phyloP scores from a whole-genome alignment of 2,113 vertebrate genomes.

The Haliaeetus leucogaster region DNA sequence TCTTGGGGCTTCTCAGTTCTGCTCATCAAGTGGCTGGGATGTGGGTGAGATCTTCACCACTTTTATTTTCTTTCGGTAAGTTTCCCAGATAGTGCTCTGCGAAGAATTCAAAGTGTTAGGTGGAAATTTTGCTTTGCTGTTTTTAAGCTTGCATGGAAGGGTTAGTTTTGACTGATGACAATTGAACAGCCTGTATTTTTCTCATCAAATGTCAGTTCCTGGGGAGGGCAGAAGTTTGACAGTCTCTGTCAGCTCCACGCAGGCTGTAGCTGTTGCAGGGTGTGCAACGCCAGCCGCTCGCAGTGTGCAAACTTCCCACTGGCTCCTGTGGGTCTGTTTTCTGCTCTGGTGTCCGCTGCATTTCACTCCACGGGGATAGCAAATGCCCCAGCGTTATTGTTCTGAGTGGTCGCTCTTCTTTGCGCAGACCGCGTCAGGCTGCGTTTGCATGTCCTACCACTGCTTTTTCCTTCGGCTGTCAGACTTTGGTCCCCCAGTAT shows the following conservation, averaged over 20 bases:
- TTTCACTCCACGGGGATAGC: rapidly evolving
- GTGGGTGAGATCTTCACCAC: not conserved
- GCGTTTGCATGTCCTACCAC: not conserved
- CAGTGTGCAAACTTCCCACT: rapidly evolving
- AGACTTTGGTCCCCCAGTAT: not conserved
- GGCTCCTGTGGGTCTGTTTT: rapidly evolving
- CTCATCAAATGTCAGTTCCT: not conserved
- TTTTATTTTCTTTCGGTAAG: not conserved
- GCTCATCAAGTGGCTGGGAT: not conserved
- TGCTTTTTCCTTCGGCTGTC: not conserved
- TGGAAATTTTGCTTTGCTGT: not conserved
- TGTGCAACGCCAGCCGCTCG: rapidly evolving
- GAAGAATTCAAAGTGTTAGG: not conserved
- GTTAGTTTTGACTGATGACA: not conserved
- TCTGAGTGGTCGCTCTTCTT: rapidly evolving
- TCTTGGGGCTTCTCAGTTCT: rapidly evolving
- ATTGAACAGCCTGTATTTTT: not conserved
- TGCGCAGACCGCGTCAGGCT: rapidly evolving
- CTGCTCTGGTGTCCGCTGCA: rapidly evolving
- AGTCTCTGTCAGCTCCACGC: rapidly evolving
- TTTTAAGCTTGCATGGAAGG: not conserved
- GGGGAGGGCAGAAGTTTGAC: not conserved
- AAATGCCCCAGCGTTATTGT: no score
- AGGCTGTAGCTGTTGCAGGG: not conserved
- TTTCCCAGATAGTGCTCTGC: not conserved